Conservation (phyloP, 2,113 vertebrate genomes). For the Dicerorhinus sumatrensis region DNA sequence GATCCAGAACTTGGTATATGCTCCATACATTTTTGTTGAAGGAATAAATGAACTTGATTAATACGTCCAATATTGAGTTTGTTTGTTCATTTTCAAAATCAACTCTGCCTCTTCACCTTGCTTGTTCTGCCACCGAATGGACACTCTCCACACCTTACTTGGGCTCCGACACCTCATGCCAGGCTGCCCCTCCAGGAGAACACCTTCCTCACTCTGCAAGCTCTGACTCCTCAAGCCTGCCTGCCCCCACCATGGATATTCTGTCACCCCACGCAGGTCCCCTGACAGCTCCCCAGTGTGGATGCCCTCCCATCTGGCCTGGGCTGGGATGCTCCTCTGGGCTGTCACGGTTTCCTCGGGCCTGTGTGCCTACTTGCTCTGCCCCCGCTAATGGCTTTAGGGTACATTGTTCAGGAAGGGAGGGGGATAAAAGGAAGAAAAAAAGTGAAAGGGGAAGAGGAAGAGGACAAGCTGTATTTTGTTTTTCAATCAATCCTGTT, state of each 20-base stretch:
- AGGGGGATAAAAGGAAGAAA: background rate
- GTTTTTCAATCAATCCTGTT: background rate
- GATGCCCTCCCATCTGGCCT: accelerated
- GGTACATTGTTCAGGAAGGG: background rate
- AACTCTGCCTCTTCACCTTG: background rate
- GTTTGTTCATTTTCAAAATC: background rate
- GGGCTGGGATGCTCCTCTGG: background rate
- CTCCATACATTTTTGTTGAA: background rate
- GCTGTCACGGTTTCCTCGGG: background rate
- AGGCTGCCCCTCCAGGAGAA: background rate
- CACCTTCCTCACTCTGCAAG: background rate
- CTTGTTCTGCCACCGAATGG: background rate
- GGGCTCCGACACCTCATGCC: background rate
- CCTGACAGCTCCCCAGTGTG: accelerated
- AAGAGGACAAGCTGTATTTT: background rate
- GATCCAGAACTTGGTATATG: background rate
- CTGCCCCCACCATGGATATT: background rate
- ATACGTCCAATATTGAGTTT: background rate
- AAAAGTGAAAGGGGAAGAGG: background rate
- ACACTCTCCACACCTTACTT: background rate
- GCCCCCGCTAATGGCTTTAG: background rate
- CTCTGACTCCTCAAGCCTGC: background rate
- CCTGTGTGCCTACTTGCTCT: background rate
- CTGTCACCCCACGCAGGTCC: background rate
- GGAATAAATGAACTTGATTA: background rate